Evolutionary conservation across 2,113 vertebrate species (phyloP).

Genomic region (Saccopteryx leptura): DNA sequence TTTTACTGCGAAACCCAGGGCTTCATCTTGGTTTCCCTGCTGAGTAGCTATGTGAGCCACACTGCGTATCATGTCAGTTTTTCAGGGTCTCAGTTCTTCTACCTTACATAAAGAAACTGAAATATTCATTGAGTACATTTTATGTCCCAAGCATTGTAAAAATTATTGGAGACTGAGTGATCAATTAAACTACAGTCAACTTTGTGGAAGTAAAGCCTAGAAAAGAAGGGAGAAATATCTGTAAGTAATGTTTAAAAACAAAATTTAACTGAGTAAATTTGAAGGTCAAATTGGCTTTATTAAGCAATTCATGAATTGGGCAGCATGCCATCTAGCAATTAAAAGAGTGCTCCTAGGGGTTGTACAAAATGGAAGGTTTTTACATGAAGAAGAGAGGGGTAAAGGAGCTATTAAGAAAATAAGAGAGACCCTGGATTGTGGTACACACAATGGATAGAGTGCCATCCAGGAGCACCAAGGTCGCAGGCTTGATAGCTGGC

Average conservation of each 20-base stretch:
- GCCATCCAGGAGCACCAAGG: no score
- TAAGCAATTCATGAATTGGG: not conserved
- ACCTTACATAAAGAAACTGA: constrained; percentile 22
- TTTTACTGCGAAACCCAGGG: not conserved
- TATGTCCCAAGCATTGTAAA: not conserved
- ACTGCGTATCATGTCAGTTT: not conserved
- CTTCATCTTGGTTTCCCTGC: not conserved
- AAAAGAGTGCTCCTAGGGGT: not conserved
- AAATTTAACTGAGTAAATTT: not conserved
- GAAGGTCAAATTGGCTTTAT: not conserved
- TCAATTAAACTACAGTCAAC: not conserved
- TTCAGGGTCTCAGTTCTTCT: not conserved
- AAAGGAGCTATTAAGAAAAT: not conserved
- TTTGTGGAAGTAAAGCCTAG: constrained; percentile 24
- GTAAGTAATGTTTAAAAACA: not conserved
- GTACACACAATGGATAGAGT: no score
- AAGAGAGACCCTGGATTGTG: not conserved
- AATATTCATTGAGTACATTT: not conserved
- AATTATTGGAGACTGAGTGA: not conserved
- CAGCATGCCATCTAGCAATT: not conserved
- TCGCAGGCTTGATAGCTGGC: no score
- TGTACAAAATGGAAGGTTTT: not conserved
- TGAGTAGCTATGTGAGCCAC: not conserved
- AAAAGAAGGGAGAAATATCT: constrained; percentile 3
- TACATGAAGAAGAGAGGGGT: not conserved